These are phyloP conservation scores for Hirtodrosophila cameraria DNA, from an alignment of 2,888 invertebrate genomes.

Conservation along the genomic window DNA sequence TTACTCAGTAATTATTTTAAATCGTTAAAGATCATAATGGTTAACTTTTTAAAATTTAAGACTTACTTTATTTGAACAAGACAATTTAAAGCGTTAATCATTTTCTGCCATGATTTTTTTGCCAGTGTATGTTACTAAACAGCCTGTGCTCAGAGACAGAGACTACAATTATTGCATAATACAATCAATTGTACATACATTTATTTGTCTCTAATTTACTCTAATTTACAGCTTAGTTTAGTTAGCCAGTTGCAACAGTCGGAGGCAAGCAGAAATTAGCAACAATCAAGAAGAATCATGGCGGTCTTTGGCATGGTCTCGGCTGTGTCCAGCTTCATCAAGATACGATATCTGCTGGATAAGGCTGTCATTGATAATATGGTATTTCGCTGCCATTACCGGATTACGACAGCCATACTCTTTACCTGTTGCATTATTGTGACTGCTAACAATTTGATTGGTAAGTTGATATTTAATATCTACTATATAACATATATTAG, in stretches of 20 bases:
- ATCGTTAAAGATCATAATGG: too few relatives aligned
- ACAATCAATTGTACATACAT: slow-evolving; percentile 19
- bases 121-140: slow-evolving; percentile 1
- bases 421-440: slow-evolving; percentile 94
- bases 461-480: slow-evolving; percentile 86
- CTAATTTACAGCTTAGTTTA: slow-evolving; percentile 45
- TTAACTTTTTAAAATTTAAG: too few relatives aligned
- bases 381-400: slow-evolving; percentile 94
- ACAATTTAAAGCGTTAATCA: too few relatives aligned
- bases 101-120: too few relatives aligned
- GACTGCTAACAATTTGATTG: slow-evolving; percentile 95
- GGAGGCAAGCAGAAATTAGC: slow-evolving; percentile 17
- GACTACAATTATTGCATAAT: slow-evolving; percentile 42
- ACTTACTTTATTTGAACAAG: too few relatives aligned
- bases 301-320: slow-evolving; percentile 93
- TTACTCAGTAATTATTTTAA: too few relatives aligned
- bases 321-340: slow-evolving; percentile 95
- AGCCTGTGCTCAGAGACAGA: slow-evolving; percentile 1
- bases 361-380: slow-evolving; percentile 95
- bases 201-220: slow-evolving; percentile 9
- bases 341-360: slow-evolving; percentile 94
- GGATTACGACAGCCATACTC: slow-evolving; percentile 93
- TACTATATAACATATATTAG: slow-evolving; percentile 4
- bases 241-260: slow-evolving; percentile 54
- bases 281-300: slow-evolving; percentile 85